phyloP scores from a whole-genome alignment of 2,888 invertebrate species.

The Pyrocoelia pectoralis region DNA sequence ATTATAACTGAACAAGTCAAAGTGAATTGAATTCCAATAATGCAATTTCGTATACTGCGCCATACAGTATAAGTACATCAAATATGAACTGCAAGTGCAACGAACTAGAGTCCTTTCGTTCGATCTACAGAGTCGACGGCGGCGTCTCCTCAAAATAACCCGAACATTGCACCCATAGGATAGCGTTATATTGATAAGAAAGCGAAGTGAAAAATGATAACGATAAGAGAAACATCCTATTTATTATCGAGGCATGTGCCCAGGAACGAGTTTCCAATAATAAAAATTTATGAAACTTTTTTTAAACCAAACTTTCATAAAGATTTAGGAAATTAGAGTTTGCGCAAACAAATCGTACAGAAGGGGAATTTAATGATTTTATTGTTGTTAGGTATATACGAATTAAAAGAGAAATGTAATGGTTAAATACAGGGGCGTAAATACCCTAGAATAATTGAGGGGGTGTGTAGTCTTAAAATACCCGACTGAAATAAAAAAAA shows the following conservation, averaged over 20 bases:
- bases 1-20: too few relatives aligned
- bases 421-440: neutral
- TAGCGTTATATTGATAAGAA: neutral
- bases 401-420: neutral
- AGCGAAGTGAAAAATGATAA: neutral
- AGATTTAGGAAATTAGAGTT: neutral
- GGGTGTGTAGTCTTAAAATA: too few relatives aligned
- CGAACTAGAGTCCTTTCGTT: neutral
- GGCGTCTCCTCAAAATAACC: constrained; percentile 6
- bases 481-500: too few relatives aligned
- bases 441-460: too few relatives aligned
- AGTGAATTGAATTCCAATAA: neutral
- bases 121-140: constrained; percentile 3
- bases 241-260: neutral
- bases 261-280: neutral
- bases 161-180: constrained; percentile 9
- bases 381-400: neutral
- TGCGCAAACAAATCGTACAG: neutral
- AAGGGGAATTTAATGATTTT: constrained; percentile 7
- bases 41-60: neutral
- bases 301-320: neutral
- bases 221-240: constrained; percentile 3
- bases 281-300: neutral
- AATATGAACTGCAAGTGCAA: constrained; percentile 11
- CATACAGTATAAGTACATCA: neutral